Evolutionary conservation across 2,797 vertebrate genomes (phyloP).

Genomic region (Huso huso): DNA sequence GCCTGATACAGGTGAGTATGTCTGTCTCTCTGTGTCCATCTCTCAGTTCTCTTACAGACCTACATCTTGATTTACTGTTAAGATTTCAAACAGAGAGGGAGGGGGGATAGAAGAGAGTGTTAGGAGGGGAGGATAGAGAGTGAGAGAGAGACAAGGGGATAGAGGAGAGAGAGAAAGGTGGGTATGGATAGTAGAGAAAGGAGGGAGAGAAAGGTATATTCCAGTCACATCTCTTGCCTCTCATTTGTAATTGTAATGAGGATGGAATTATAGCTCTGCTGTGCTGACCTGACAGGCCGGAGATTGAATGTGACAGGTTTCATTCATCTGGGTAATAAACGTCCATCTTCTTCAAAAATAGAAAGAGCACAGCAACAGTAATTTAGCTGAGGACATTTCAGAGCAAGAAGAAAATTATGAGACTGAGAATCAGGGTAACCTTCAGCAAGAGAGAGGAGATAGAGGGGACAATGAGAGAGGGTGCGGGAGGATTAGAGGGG

Average conservation of each 20-base stretch:
- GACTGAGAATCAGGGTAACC: background rate
- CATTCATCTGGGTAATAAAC: background rate
- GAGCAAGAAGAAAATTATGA: background rate
- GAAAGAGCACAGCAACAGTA: background rate
- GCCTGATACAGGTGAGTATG: conserved; percentile 63
- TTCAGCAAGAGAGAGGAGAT: background rate
- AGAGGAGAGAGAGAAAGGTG: conserved; percentile 23
- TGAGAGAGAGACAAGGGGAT: conserved; percentile 29
- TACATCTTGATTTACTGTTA: background rate
- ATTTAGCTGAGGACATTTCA: background rate
- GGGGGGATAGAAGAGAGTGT: conserved; percentile 5
- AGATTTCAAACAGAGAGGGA: background rate
- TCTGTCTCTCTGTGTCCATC: background rate
- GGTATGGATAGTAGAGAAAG: conserved; percentile 31
- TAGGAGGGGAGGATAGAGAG: background rate
- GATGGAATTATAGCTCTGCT: background rate
- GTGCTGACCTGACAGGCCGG: background rate
- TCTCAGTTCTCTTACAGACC: background rate
- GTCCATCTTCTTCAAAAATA: background rate
- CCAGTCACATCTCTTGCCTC: background rate
- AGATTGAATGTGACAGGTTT: background rate
- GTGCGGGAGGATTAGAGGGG: no score
- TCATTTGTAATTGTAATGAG: conserved; percentile 4
- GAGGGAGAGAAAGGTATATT: conserved; percentile 15
- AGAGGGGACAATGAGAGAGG: background rate